Percentiles rank a stretch among this genome's conserved stretches.
These are phyloP conservation scores for Coturnix japonica DNA, from an alignment of 2,113 vertebrate genomes.

Conservation along the genomic window DNA sequence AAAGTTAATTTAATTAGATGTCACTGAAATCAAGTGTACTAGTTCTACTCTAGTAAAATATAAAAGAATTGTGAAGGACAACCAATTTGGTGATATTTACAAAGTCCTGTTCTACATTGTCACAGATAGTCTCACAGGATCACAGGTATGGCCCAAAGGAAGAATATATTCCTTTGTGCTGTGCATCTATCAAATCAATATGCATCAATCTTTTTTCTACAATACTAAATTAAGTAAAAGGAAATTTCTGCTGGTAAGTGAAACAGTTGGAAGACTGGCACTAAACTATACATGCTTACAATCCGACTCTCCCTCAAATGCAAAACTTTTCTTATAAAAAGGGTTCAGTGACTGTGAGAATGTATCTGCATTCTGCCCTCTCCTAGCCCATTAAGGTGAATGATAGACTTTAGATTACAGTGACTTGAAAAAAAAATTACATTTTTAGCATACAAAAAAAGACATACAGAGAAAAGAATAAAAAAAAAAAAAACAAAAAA, in stretches of 20 bases:
- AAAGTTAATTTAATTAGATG: background rate
- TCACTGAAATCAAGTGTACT: background rate
- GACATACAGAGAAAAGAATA: constrained; percentile 35
- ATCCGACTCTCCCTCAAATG: background rate
- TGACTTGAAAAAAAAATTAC: constrained; percentile 40
- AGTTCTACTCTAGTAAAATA: background rate
- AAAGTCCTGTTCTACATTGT: background rate
- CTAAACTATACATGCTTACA: background rate
- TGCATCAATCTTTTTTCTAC: background rate
- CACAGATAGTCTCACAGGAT: background rate
- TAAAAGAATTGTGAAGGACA: background rate
- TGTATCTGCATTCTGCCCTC: constrained; percentile 24
- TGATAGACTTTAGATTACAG: constrained; percentile 53
- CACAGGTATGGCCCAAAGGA: background rate
- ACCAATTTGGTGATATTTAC: background rate
- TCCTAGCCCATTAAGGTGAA: constrained; percentile 47
- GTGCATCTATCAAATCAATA: background rate
- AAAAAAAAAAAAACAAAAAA: constrained; percentile 13
- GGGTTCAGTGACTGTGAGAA: background rate
- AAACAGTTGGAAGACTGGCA: background rate
- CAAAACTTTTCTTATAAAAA: constrained; percentile 42
- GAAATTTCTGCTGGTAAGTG: background rate
- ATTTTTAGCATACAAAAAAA: constrained; percentile 1
- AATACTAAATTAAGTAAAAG: background rate
- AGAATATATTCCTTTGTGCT: background rate